Conservation (phyloP, 2,888 invertebrate species). For the Habroteleia sp. region DNA sequence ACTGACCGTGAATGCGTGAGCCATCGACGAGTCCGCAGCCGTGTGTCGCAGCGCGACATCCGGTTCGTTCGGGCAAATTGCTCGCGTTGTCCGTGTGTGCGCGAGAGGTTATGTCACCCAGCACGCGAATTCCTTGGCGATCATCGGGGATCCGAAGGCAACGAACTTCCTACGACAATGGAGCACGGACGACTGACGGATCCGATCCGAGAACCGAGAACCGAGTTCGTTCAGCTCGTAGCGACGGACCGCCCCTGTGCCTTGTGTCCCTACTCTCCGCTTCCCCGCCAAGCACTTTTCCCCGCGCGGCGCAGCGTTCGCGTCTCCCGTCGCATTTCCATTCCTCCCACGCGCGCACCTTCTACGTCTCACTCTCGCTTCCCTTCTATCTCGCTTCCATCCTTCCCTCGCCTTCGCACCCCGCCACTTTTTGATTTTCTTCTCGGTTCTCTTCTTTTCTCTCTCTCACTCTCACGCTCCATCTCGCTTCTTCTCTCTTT, state of each 20-base stretch:
- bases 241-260: constrained; percentile 56
- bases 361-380: constrained; percentile 8
- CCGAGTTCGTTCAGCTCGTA: constrained; percentile 10
- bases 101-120: constrained; percentile 61
- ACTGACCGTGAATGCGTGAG: constrained; percentile 55
- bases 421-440: too few species aligned
- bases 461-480: too few species aligned
- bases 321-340: constrained; percentile 29
- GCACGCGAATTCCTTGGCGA: constrained; percentile 50
- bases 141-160: constrained; percentile 52
- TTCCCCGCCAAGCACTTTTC: constrained; percentile 19
- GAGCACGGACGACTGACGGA: constrained; percentile 77
- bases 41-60: constrained; percentile 47
- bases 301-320: constrained; percentile 11
- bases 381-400: background rate
- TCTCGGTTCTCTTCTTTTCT: background rate
- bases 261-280: too few species aligned
- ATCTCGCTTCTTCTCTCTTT: constrained; percentile 3
- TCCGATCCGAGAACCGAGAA: too few species aligned
- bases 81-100: constrained; percentile 16
- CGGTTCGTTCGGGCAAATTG: constrained; percentile 28
- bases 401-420: background rate
- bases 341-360: constrained; percentile 31
- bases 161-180: constrained; percentile 73
- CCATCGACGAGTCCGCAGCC: constrained; percentile 30